phyloP scores from a whole-genome alignment of 2,797 vertebrate genomes.

The Pantherophis vulpinus region DNA sequence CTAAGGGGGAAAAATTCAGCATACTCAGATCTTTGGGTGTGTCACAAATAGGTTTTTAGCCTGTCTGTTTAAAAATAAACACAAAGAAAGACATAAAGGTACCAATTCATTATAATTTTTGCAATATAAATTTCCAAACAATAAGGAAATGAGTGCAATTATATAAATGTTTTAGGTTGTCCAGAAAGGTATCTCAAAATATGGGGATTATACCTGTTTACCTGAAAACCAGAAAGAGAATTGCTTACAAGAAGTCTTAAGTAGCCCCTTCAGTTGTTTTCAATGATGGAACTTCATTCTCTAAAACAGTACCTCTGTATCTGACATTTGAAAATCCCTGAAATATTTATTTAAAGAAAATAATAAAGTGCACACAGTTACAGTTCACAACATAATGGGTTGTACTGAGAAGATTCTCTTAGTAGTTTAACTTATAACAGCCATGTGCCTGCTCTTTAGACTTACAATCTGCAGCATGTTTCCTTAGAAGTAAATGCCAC shows the following conservation, averaged over 20 bases:
- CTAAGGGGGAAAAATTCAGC: background rate
- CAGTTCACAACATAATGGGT: conserved; percentile 20
- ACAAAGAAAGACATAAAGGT: background rate
- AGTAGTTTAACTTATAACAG: conserved; percentile 23
- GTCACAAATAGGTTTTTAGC: too few relatives aligned
- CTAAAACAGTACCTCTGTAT: conserved; percentile 34
- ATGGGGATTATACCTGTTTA: conserved; percentile 22
- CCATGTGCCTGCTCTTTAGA: conserved; percentile 50
- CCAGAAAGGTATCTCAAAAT: rapidly evolving
- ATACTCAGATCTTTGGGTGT: background rate
- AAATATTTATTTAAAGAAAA: conserved; percentile 47
- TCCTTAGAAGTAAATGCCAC: background rate
- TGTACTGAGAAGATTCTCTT: background rate
- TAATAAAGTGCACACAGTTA: conserved; percentile 52
- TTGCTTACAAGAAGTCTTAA: conserved; percentile 53
- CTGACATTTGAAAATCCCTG: conserved; percentile 36
- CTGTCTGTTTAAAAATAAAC: background rate
- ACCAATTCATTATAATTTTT: background rate
- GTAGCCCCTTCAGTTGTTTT: conserved; percentile 46
- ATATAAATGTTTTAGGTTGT: background rate
- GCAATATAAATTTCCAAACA: background rate
- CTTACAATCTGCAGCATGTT: background rate
- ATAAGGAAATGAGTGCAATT: background rate
- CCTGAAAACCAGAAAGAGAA: conserved; percentile 60
- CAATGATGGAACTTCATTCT: conserved; percentile 31